Conservation (phyloP, 2,113 vertebrate species). For the Archilochus colubris region DNA sequence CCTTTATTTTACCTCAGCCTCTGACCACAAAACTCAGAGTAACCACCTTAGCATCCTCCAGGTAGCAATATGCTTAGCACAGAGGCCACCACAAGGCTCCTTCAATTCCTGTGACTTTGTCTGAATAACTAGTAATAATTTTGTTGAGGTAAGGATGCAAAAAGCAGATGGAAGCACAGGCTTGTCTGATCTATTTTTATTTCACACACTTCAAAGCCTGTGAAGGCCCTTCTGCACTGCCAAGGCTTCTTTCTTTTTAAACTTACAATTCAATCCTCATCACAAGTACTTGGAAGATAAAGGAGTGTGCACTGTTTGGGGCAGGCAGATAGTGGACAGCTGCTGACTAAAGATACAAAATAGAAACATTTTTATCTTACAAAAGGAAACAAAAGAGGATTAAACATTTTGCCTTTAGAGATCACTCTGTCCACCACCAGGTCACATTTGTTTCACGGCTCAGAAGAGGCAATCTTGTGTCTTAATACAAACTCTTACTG, state of each 20-base stretch:
- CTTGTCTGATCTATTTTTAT: constrained; percentile 38
- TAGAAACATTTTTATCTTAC: constrained; percentile 3
- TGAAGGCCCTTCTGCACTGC: neutral
- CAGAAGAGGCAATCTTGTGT: neutral
- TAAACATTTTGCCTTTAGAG: neutral
- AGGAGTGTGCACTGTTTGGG: neutral
- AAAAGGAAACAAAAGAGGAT: constrained; percentile 10
- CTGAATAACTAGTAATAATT: neutral
- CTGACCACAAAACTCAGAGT: neutral
- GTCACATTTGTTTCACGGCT: neutral
- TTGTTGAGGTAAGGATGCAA: neutral
- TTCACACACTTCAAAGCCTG: constrained; percentile 10
- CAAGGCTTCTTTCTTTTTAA: neutral
- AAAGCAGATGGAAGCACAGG: neutral
- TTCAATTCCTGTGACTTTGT: neutral
- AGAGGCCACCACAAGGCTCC: neutral
- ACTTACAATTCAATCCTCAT: neutral
- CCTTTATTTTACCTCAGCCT: neutral
- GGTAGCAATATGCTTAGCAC: neutral
- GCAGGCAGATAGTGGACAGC: neutral
- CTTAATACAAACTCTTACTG: neutral
- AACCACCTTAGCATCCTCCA: neutral
- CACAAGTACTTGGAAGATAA: neutral
- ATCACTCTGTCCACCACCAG: neutral
- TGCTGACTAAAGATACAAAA: neutral